Conservation (phyloP, 1,140 invertebrate genomes). For the Bilobella aurantiaca region DNA sequence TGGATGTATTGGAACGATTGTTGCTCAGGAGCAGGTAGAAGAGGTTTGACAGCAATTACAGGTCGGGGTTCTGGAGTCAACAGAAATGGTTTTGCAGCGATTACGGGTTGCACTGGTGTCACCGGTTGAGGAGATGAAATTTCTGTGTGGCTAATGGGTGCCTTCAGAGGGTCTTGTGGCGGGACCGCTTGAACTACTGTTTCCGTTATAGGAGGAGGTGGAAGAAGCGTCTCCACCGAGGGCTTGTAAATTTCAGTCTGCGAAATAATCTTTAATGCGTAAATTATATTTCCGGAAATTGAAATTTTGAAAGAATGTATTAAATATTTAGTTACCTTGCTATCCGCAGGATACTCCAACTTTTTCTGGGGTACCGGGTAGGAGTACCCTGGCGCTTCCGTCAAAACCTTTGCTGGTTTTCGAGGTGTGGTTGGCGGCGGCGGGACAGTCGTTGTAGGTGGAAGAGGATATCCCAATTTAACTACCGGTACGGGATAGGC, state of each 20-base stretch:
- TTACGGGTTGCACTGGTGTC: background rate
- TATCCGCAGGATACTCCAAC: constrained; percentile 4
- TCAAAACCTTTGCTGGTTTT: no score
- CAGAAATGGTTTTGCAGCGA: background rate
- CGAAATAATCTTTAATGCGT: no score
- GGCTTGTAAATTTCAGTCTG: background rate
- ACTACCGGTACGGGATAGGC: background rate
- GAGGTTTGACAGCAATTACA: background rate
- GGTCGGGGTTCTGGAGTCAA: background rate
- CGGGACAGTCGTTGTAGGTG: background rate
- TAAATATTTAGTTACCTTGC: background rate
- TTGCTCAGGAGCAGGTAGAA: constrained; percentile 15
- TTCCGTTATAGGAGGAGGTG: background rate
- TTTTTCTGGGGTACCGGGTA: constrained; percentile 3
- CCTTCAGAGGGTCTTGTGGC: no score
- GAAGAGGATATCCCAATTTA: constrained; percentile 6
- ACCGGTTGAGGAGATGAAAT: no score
- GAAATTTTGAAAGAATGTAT: background rate
- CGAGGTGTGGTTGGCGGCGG: constrained; percentile 1
- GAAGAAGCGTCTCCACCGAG: background rate
- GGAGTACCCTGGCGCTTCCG: background rate
- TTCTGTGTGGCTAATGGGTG: background rate
- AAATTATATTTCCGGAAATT: background rate
- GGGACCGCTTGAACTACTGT: background rate
- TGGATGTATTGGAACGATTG: background rate